phyloP scores from a whole-genome alignment of 2,113 vertebrate genomes.

The Sprattus sprattus region DNA sequence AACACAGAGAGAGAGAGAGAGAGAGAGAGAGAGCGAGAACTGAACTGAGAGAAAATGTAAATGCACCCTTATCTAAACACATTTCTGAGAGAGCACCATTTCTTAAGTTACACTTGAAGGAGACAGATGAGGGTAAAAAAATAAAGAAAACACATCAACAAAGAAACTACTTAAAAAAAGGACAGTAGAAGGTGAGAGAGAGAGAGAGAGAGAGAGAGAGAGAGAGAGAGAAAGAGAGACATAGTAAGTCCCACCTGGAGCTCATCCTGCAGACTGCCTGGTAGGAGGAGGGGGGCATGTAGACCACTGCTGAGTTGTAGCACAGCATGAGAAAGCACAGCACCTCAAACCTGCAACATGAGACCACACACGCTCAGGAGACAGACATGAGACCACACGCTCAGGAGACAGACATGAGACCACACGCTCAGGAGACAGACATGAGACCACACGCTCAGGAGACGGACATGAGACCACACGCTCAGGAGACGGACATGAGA shows the following conservation, averaged over 20 bases:
- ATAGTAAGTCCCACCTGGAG: constrained; percentile 81
- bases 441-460: too few species aligned
- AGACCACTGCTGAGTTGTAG: constrained; percentile 96
- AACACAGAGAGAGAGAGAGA: not conserved
- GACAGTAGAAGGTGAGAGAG: not conserved
- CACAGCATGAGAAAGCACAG: constrained; percentile 97
- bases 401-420: not conserved
- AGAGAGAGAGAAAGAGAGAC: too few species aligned
- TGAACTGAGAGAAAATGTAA: not conserved
- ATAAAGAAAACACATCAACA: not conserved
- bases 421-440: constrained; percentile 1
- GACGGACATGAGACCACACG: not conserved
- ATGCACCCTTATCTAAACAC: not conserved
- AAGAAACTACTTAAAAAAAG: not conserved
- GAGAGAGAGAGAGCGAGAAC: not conserved
- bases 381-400: not conserved
- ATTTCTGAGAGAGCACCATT: not conserved
- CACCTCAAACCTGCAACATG: constrained; percentile 87
- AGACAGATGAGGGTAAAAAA: not conserved
- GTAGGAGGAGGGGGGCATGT: constrained; percentile 94
- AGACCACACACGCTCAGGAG: not conserved
- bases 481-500: constrained; percentile 38
- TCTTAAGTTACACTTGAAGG: not conserved
- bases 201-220: not conserved
- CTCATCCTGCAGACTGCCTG: constrained; percentile 94